phyloP scores from a whole-genome alignment of 2,888 invertebrate genomes.

The Calephelis perditalis region DNA sequence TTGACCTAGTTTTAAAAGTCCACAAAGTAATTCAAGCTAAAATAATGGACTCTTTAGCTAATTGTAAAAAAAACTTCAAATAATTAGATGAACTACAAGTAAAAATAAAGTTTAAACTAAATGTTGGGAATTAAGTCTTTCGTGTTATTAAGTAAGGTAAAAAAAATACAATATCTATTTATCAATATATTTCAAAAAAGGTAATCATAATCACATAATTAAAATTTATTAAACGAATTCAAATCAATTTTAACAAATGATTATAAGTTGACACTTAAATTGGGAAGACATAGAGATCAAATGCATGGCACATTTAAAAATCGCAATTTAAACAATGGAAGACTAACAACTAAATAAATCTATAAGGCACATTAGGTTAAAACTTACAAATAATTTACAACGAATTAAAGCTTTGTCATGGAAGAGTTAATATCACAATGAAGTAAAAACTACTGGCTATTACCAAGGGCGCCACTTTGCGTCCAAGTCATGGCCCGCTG shows the following conservation, averaged over 20 bases:
- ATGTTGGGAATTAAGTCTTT: too few relatives aligned
- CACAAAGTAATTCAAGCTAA: too few relatives aligned
- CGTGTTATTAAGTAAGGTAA: not conserved
- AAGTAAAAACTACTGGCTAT: constrained; percentile 22
- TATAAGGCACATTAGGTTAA: constrained; percentile 43
- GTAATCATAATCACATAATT: constrained; percentile 26
- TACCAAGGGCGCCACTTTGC: constrained; percentile 71
- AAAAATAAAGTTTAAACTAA: too few relatives aligned
- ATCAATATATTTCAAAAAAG: constrained; percentile 16
- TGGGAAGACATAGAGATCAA: constrained; percentile 71
- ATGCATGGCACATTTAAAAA: constrained; percentile 48
- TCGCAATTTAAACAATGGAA: constrained; percentile 19
- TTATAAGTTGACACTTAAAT: constrained; percentile 25
- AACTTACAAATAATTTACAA: constrained; percentile 51
- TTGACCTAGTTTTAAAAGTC: too few relatives aligned
- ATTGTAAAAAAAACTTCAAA: too few relatives aligned
- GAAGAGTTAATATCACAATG: constrained; percentile 71
- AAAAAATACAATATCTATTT: constrained; percentile 1
- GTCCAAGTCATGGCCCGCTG: constrained; percentile 51
- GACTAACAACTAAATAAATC: constrained; percentile 20
- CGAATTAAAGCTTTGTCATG: constrained; percentile 74
- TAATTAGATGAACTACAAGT: too few relatives aligned
- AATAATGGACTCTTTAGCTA: too few relatives aligned
- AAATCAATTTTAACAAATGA: constrained; percentile 18
- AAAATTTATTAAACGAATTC: constrained; percentile 24